phyloP scores from a whole-genome alignment of 2,113 vertebrate genomes.

The Dunckerocampus dactyliophorus region DNA sequence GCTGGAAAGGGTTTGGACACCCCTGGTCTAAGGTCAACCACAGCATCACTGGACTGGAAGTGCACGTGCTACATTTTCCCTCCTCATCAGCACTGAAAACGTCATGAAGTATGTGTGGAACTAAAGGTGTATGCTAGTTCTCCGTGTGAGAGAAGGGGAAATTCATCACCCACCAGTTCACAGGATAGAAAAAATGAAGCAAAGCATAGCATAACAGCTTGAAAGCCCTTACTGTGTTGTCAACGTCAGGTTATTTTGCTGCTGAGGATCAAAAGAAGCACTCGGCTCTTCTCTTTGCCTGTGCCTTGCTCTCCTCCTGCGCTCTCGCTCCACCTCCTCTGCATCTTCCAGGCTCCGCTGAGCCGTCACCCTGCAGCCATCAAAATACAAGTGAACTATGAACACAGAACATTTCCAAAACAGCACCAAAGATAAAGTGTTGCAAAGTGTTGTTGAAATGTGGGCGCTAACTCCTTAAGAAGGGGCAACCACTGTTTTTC shows the following conservation, averaged over 20 bases:
- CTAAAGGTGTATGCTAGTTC: too few relatives aligned
- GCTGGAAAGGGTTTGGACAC: too few relatives aligned
- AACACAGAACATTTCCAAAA: not conserved
- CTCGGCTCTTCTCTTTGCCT: constrained; percentile 41
- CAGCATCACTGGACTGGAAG: constrained; percentile 16
- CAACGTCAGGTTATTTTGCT: not conserved
- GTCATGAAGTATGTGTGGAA: too few relatives aligned
- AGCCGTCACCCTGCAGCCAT: constrained; percentile 73
- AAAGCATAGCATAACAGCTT: not conserved
- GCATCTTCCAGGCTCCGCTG: constrained; percentile 84
- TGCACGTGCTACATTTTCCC: not conserved
- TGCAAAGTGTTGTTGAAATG: too few relatives aligned
- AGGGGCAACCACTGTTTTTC: too few relatives aligned
- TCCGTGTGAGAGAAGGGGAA: too few relatives aligned
- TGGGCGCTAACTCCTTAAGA: too few relatives aligned
- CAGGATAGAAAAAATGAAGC: not conserved
- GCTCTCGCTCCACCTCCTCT: constrained; percentile 78
- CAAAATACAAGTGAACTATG: not conserved
- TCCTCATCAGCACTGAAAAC: constrained; percentile 9
- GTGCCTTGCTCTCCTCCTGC: constrained; percentile 68
- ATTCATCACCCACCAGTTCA: not conserved
- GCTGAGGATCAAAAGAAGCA: constrained; percentile 17
- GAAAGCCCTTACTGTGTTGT: not conserved
- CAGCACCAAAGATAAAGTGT: not conserved
- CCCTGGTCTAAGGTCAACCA: too few relatives aligned